phyloP scores from a whole-genome alignment of 2,113 vertebrate species.

The Merops nubicus region DNA sequence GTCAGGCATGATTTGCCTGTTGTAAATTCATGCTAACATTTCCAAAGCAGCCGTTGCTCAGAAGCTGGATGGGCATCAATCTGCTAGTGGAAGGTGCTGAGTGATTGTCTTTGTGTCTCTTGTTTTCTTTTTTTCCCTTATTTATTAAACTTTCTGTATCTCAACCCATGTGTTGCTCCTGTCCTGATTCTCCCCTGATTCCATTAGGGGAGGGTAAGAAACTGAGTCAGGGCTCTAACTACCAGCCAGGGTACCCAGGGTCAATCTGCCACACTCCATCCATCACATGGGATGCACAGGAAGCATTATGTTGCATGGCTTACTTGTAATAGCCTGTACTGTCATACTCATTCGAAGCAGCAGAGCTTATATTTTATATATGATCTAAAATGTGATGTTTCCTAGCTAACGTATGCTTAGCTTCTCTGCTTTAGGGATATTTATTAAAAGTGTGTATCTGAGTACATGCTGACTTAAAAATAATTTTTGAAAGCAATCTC shows the following conservation, averaged over 20 bases:
- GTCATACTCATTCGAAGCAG: neutral
- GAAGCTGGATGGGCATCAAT: neutral
- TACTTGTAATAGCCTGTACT: neutral
- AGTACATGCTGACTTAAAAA: neutral
- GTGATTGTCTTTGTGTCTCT: neutral
- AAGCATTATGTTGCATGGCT: neutral
- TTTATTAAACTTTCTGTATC: neutral
- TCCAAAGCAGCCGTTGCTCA: neutral
- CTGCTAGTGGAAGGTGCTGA: neutral
- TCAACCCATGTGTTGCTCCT: neutral
- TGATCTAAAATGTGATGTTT: neutral
- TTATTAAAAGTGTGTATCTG: neutral
- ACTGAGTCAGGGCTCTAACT: neutral
- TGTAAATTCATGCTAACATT: neutral
- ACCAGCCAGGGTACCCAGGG: neutral
- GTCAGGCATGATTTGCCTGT: neutral
- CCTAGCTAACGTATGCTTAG: neutral
- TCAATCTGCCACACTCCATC: neutral
- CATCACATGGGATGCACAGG: neutral
- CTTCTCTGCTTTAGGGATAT: neutral
- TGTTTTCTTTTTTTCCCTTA: neutral
- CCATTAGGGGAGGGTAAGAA: accelerated
- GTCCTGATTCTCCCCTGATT: neutral
- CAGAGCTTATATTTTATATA: neutral
- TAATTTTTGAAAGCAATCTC: neutral